Percentiles rank a stretch among this genome's conserved stretches.
These are phyloP conservation scores for Lepidostoma basale DNA, from an alignment of 1,140 invertebrate genomes.

Conservation along the genomic window DNA sequence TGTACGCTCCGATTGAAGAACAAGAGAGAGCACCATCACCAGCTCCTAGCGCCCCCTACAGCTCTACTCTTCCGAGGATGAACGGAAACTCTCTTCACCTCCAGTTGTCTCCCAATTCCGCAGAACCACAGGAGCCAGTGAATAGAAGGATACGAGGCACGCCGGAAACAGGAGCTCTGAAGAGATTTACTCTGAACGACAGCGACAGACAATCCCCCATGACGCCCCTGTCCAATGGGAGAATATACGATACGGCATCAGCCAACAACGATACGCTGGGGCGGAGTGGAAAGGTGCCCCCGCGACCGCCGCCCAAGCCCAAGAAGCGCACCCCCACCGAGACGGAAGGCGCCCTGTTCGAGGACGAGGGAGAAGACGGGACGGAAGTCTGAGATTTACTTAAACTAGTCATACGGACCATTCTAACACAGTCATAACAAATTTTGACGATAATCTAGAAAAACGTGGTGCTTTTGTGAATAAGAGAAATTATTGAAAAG, in stretches of 20 bases:
- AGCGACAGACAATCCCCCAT: slow-evolving; percentile 22
- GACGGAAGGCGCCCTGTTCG: slow-evolving; percentile 71
- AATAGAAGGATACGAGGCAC: slow-evolving; percentile 57
- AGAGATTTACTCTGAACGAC: slow-evolving; percentile 50
- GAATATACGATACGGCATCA: slow-evolving; percentile 28
- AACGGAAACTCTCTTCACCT: slow-evolving; percentile 52
- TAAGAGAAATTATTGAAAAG: not conserved
- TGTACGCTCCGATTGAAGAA: slow-evolving; percentile 71
- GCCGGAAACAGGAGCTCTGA: slow-evolving; percentile 52
- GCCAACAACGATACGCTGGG: slow-evolving; percentile 50
- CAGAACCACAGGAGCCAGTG: slow-evolving; percentile 54
- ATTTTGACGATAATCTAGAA: slow-evolving; percentile 5
- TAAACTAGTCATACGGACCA: slow-evolving; percentile 35
- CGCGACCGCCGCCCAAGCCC: slow-evolving; percentile 79
- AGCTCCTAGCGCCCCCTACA: slow-evolving; percentile 50
- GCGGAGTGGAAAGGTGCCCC: slow-evolving; percentile 72
- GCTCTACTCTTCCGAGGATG: slow-evolving; percentile 49
- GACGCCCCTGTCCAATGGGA: slow-evolving; percentile 18
- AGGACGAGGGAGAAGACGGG: slow-evolving; percentile 85
- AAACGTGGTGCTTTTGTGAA: slow-evolving; percentile 24
- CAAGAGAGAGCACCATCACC: slow-evolving; percentile 61
- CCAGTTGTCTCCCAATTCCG: slow-evolving; percentile 51
- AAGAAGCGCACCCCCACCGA: slow-evolving; percentile 70
- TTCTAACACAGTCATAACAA: slow-evolving; percentile 15
- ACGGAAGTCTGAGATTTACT: slow-evolving; percentile 73